A percentile compares a stretch with the other conserved stretches of the same genome.
Evolutionary conservation across 2,888 invertebrate species (phyloP).

Genomic region (Diogma glabrata): DNA sequence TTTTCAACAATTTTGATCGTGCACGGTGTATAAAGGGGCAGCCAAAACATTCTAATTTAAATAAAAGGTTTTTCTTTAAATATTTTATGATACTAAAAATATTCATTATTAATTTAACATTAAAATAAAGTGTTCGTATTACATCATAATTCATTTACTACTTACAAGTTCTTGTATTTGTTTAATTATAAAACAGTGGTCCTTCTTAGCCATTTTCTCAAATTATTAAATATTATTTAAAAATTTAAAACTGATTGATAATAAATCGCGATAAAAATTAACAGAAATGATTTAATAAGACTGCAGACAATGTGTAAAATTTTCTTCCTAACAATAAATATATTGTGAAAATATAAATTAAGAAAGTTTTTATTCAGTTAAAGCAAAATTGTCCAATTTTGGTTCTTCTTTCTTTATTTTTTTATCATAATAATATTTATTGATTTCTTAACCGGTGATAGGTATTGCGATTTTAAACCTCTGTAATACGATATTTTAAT

Average conservation of each 20-base stretch:
- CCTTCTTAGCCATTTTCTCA: constrained; percentile 6
- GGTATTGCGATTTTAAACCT: too few relatives aligned
- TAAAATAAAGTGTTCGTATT: constrained; percentile 10
- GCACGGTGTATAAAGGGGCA: constrained; percentile 9
- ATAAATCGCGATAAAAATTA: too few relatives aligned
- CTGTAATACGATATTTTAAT: constrained; percentile 11
- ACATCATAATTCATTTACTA: constrained; percentile 7
- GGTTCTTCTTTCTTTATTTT: too few relatives aligned
- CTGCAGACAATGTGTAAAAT: constrained; percentile 10
- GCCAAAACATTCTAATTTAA: constrained; percentile 8
- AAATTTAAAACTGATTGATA: not conserved
- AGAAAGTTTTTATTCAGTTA: too few relatives aligned
- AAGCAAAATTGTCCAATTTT: too few relatives aligned
- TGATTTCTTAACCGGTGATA: too few relatives aligned
- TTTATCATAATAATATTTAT: too few relatives aligned
- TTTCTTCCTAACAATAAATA: too few relatives aligned
- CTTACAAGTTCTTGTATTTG: constrained; percentile 5
- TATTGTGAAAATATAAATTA: too few relatives aligned
- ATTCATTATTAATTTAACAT: not conserved
- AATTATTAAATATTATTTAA: constrained; percentile 1
- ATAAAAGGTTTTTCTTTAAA: constrained; percentile 1
- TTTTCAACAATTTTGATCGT: constrained; percentile 10
- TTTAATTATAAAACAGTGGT: constrained; percentile 5
- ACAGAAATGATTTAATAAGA: too few relatives aligned
- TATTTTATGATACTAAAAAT: too few relatives aligned